Percentiles rank a stretch among this genome's conserved stretches.
These are phyloP conservation scores for Microtus montanus DNA, from an alignment of 2,113 vertebrate genomes.

Conservation along the genomic window DNA sequence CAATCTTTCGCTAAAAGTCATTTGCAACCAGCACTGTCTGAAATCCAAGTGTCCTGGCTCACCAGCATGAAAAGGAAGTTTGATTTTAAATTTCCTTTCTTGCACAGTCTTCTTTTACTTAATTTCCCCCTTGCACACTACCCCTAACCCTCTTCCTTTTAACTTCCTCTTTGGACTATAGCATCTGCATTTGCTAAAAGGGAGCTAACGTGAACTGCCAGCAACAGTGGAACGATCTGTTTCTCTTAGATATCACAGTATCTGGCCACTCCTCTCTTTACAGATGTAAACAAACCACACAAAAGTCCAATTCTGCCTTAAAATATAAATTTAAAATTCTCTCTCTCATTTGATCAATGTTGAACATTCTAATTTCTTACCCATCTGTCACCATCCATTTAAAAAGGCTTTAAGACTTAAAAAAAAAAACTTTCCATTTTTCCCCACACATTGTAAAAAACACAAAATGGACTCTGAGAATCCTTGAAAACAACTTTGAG, in stretches of 20 bases:
- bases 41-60: conserved; percentile 36
- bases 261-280: conserved; percentile 15
- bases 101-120: conserved; percentile 45
- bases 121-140: conserved; percentile 45
- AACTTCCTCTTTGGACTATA: conserved; percentile 59
- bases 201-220: conserved; percentile 9
- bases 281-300: neutral
- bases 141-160: neutral
- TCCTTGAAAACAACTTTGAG: conserved; percentile 43
- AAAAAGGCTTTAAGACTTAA: neutral
- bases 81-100: conserved; percentile 54
- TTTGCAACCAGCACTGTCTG: neutral
- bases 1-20: neutral
- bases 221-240: neutral
- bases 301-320: neutral
- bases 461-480: neutral
- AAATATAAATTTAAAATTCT: neutral
- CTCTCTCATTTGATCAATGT: neutral
- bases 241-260: conserved; percentile 20
- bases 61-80: conserved; percentile 53
- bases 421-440: neutral
- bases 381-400: conserved; percentile 13
- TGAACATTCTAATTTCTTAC: conserved; percentile 34
- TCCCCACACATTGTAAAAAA: conserved; percentile 28
- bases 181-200: conserved; percentile 8